phyloP scores from a whole-genome alignment of 1,140 invertebrate species.

The Heliconius hermathena region DNA sequence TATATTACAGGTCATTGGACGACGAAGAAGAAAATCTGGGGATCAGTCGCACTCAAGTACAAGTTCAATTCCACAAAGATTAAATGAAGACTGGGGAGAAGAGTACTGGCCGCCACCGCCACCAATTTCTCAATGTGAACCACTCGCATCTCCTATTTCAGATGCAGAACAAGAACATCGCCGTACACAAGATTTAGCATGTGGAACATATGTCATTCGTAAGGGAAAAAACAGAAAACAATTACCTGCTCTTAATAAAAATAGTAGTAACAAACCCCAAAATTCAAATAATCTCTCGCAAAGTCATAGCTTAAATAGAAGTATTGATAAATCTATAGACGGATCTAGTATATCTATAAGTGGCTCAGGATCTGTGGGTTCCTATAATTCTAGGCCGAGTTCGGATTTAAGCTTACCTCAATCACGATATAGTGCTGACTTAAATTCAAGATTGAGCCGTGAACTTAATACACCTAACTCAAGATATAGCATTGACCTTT shows the following conservation, averaged over 20 bases:
- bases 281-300: constrained; percentile 73
- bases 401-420: constrained; percentile 83
- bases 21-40: constrained; percentile 83
- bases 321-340: constrained; percentile 78
- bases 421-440: constrained; percentile 82
- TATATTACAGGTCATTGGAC: constrained; percentile 82
- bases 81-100: constrained; percentile 79
- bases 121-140: constrained; percentile 83
- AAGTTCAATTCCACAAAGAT: constrained; percentile 82
- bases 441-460: constrained; percentile 82
- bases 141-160: constrained; percentile 86
- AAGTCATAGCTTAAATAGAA: constrained; percentile 73
- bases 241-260: constrained; percentile 77
- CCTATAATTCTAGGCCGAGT: constrained; percentile 83
- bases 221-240: constrained; percentile 83
- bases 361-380: constrained; percentile 81
- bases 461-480: constrained; percentile 84
- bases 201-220: constrained; percentile 89
- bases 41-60: constrained; percentile 83
- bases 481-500: constrained; percentile 84
- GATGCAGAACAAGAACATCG: constrained; percentile 83
- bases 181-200: constrained; percentile 83
- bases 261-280: constrained; percentile 67
- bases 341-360: constrained; percentile 80
- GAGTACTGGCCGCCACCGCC: constrained; percentile 87